These are phyloP conservation scores for Magallana angulata DNA, from an alignment of 1,140 invertebrate genomes.

Conservation along the genomic window DNA sequence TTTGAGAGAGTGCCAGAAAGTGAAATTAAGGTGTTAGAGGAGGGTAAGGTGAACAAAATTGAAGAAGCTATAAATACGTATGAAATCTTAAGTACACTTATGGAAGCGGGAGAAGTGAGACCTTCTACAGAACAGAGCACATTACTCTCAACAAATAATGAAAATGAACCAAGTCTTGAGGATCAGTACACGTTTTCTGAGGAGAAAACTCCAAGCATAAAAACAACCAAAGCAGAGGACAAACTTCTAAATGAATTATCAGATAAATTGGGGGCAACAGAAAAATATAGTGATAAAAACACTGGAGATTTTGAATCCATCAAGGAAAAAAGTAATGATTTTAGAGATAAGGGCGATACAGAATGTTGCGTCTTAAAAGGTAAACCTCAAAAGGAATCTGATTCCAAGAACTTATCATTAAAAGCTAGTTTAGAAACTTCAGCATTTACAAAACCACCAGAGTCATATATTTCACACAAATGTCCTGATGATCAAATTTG, in stretches of 20 bases:
- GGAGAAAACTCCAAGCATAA: background rate
- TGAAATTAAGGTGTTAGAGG: background rate
- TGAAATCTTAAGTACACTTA: no score
- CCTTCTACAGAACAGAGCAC: constrained; percentile 3
- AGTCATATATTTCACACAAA: no score
- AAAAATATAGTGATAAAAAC: background rate
- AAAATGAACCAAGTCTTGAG: background rate
- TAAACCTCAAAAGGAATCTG: no score
- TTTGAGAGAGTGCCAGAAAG: background rate
- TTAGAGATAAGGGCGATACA: no score
- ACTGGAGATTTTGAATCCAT: background rate
- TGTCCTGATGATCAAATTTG: background rate
- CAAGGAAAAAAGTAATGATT: no score
- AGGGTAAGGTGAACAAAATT: background rate
- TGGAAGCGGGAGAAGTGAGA: no score
- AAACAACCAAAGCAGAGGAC: background rate
- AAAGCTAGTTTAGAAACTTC: no score
- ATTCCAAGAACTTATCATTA: no score
- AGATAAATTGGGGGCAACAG: background rate
- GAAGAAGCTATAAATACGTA: background rate
- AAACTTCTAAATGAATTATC: background rate
- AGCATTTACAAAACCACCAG: no score
- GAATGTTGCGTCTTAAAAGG: no score
- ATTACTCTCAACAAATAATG: background rate
- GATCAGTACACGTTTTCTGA: background rate